phyloP scores from a whole-genome alignment of 2,113 vertebrate species.

The Ctenomys sociabilis region DNA sequence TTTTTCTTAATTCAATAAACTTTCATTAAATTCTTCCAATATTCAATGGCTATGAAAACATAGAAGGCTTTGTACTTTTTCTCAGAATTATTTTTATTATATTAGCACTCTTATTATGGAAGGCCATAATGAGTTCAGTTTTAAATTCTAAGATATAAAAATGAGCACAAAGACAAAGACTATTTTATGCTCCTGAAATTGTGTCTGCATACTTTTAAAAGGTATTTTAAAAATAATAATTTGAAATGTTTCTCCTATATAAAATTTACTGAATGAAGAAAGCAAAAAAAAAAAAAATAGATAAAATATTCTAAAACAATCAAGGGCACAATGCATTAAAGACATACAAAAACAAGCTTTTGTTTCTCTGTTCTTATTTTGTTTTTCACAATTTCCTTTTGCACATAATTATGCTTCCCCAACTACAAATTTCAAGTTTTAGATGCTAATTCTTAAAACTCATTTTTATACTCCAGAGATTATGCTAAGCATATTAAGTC shows the following conservation, averaged over 20 bases:
- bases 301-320: background rate
- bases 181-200: background rate
- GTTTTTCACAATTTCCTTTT: background rate
- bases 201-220: background rate
- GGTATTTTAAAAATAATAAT: background rate
- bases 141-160: background rate
- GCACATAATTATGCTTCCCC: background rate
- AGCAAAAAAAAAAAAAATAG: no score
- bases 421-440: background rate
- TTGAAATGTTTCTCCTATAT: background rate
- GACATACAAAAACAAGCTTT: no score
- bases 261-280: background rate
- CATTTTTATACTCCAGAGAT: constrained; percentile 56
- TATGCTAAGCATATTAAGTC: constrained; percentile 46
- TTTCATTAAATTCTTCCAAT: background rate
- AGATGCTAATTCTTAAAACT: constrained; percentile 46
- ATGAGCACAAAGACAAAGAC: background rate
- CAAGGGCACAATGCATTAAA: background rate
- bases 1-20: constrained; percentile 25
- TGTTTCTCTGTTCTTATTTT: background rate
- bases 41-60: background rate
- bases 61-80: background rate
- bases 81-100: background rate
- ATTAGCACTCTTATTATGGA: background rate
- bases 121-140: background rate